These are phyloP conservation scores for Lagorchestes hirsutus DNA, from an alignment of 2,797 vertebrate genomes.

Conservation along the genomic window DNA sequence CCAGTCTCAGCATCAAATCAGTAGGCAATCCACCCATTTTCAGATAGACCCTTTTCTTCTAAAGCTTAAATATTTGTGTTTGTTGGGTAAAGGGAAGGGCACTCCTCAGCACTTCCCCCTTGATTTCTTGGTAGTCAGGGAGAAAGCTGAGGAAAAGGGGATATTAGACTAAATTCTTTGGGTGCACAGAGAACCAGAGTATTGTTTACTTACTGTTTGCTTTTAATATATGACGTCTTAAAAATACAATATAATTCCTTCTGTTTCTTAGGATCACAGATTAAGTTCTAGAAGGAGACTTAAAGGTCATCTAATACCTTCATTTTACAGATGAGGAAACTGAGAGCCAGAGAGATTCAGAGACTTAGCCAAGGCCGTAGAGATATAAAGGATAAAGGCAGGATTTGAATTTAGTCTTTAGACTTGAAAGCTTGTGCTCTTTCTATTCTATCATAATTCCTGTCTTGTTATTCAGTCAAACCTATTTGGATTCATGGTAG, in stretches of 20 bases:
- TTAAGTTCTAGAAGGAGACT: not conserved
- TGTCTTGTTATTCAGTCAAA: not conserved
- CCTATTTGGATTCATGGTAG: conserved; percentile 71
- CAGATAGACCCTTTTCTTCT: conserved; percentile 27
- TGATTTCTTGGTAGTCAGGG: conserved; percentile 4
- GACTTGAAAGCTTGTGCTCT: conserved; percentile 61
- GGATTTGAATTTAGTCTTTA: not conserved
- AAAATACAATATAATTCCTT: not conserved
- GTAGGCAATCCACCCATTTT: conserved; percentile 19
- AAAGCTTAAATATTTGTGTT: not conserved
- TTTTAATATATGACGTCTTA: conserved; percentile 43
- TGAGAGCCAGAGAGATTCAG: not conserved
- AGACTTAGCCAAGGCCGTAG: not conserved
- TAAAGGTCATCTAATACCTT: not conserved
- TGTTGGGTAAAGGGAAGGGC: conserved; percentile 34
- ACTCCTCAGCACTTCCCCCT: not conserved
- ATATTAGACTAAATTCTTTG: conserved; percentile 59
- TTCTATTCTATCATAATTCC: conserved; percentile 55
- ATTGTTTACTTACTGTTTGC: conserved; percentile 72
- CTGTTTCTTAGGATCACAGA: not conserved
- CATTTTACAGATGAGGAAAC: not conserved
- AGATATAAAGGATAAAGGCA: not conserved
- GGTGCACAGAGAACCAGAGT: conserved; percentile 63
- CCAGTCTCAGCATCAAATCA: conserved; percentile 43
- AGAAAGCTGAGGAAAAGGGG: not conserved